Conservation (phyloP, 2,888 invertebrate genomes). For the Odontocolon sp. region DNA sequence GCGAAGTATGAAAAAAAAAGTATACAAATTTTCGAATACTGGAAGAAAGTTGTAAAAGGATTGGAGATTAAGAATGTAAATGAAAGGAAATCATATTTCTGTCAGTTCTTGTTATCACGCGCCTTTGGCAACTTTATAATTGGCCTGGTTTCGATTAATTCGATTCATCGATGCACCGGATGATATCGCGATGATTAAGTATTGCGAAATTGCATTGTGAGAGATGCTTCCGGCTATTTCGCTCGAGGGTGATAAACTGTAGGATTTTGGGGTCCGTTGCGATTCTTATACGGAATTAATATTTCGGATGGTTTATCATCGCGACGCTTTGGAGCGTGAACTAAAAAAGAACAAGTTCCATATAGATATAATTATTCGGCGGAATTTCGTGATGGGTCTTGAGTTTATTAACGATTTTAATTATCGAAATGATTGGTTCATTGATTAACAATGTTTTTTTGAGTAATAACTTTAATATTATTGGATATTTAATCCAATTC, state of each 20-base stretch:
- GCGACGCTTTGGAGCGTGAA: conserved; percentile 25
- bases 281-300: conserved; percentile 40
- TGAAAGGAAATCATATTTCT: conserved; percentile 50
- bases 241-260: no score
- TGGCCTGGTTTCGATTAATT: conserved; percentile 42
- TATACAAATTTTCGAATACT: background rate
- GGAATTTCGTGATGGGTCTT: no score
- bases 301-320: conserved; percentile 32
- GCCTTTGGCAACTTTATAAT: conserved; percentile 22
- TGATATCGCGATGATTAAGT: conserved; percentile 45
- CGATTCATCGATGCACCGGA: conserved; percentile 38
- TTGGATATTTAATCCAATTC: no score
- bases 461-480: no score
- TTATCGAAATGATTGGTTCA: no score
- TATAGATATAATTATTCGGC: no score
- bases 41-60: background rate
- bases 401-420: no score
- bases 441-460: no score
- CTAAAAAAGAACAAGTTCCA: no score
- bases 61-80: background rate
- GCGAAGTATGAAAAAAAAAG: background rate
- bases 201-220: conserved; percentile 30
- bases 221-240: background rate
- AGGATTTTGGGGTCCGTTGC: background rate
- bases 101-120: conserved; percentile 48